These are phyloP conservation scores for Pteronura brasiliensis DNA, from an alignment of 2,113 vertebrate species.

Conservation along the genomic window DNA sequence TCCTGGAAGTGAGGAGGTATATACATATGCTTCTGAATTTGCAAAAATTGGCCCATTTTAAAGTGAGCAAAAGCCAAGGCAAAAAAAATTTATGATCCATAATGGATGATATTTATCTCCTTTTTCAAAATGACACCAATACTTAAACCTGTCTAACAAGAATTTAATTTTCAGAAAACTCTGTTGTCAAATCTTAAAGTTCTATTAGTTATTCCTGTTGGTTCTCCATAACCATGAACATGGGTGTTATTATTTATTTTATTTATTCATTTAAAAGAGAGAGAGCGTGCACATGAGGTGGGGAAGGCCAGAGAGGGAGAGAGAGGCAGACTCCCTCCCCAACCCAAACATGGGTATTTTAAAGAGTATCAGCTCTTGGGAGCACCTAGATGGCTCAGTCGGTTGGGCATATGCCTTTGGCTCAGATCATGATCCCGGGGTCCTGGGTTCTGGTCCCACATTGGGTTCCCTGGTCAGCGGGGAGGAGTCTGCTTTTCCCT, in stretches of 20 bases:
- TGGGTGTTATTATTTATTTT: background rate
- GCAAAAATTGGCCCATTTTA: background rate
- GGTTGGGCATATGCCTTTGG: too few relatives aligned
- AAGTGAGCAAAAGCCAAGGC: background rate
- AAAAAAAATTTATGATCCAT: background rate
- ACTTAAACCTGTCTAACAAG: background rate
- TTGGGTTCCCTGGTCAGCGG: too few relatives aligned
- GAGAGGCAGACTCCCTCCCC: background rate
- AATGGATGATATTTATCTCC: background rate
- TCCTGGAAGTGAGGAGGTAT: background rate
- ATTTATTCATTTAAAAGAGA: background rate
- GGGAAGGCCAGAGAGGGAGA: background rate
- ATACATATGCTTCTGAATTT: background rate
- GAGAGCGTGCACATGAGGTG: background rate
- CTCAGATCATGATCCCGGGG: too few relatives aligned
- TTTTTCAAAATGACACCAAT: conserved; percentile 2
- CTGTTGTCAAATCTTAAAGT: background rate
- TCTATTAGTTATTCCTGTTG: background rate
- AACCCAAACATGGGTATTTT: background rate
- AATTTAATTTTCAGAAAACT: background rate
- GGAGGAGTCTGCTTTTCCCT: too few relatives aligned
- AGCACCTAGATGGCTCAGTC: too few relatives aligned
- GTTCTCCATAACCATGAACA: background rate
- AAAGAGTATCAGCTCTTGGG: background rate
- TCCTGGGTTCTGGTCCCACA: too few relatives aligned